phyloP scores from a whole-genome alignment of 2,888 invertebrate species.

The Caradrina clavipalpis region DNA sequence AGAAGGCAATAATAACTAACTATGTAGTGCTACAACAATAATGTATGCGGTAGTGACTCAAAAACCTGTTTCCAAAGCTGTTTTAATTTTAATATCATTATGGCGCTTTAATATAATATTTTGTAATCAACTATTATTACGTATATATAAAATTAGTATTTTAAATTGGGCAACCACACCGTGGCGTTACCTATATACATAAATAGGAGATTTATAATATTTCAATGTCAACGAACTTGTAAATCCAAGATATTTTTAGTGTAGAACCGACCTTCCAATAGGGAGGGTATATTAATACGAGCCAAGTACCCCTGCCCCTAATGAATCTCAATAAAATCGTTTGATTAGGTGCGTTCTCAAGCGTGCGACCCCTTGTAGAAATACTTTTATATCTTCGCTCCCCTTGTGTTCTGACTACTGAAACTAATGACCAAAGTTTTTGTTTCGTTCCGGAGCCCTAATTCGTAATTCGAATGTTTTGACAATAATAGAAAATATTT shows the following conservation, averaged over 20 bases:
- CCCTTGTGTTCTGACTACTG: conserved; percentile 27
- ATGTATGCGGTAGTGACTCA: conserved; percentile 40
- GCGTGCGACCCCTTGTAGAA: conserved; percentile 60
- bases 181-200: too few relatives aligned
- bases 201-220: background rate
- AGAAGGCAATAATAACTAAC: background rate
- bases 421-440: conserved; percentile 32
- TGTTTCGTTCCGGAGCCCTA: conserved; percentile 20
- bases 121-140: background rate
- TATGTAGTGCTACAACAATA: background rate
- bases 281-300: conserved; percentile 23
- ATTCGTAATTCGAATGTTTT: conserved; percentile 23
- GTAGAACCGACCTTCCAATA: conserved; percentile 11
- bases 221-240: background rate
- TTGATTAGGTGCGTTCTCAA: conserved; percentile 64
- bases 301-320: conserved; percentile 43
- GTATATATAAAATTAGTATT: background rate
- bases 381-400: conserved; percentile 35
- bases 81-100: background rate
- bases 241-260: conserved; percentile 4
- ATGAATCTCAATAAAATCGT: conserved; percentile 67
- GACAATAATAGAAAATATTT: conserved; percentile 12
- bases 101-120: background rate
- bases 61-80: conserved; percentile 10
- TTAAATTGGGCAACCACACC: background rate